Conservation (phyloP, 2,797 vertebrate species). For the Sebastes minor region DNA sequence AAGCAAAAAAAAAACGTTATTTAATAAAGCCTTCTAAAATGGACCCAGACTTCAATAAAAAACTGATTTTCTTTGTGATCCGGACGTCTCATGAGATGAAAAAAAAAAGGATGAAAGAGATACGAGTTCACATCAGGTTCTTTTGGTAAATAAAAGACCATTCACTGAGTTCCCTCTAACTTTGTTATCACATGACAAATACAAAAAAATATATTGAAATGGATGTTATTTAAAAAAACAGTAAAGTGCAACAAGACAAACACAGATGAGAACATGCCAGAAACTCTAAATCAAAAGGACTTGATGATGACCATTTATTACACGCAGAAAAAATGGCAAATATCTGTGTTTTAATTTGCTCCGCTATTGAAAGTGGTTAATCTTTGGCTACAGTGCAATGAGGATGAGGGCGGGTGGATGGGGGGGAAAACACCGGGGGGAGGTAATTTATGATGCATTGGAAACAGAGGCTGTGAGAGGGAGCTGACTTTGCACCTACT, state of each 20-base stretch:
- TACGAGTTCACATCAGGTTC: neutral
- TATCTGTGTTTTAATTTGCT: slow-evolving; percentile 74
- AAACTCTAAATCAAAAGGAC: slow-evolving; percentile 45
- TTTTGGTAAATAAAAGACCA: neutral
- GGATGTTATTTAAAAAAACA: neutral
- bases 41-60: neutral
- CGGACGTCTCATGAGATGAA: neutral
- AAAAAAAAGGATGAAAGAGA: neutral
- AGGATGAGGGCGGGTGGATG: neutral
- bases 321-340: slow-evolving; percentile 44
- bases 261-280: slow-evolving; percentile 19
- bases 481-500: slow-evolving; percentile 99
- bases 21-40: neutral
- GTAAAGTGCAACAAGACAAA: neutral
- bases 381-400: slow-evolving; percentile 69
- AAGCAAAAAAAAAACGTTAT: neutral
- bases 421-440: slow-evolving; percentile 54
- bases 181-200: neutral
- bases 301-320: slow-evolving; percentile 50
- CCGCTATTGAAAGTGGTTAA: slow-evolving; percentile 71
- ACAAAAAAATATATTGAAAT: neutral
- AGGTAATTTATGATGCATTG: slow-evolving; percentile 86
- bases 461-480: slow-evolving; percentile 87
- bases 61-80: neutral
- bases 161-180: neutral